Evolutionary conservation across 2,113 vertebrate genomes (phyloP).

Genomic region (Siniperca chuatsi): DNA sequence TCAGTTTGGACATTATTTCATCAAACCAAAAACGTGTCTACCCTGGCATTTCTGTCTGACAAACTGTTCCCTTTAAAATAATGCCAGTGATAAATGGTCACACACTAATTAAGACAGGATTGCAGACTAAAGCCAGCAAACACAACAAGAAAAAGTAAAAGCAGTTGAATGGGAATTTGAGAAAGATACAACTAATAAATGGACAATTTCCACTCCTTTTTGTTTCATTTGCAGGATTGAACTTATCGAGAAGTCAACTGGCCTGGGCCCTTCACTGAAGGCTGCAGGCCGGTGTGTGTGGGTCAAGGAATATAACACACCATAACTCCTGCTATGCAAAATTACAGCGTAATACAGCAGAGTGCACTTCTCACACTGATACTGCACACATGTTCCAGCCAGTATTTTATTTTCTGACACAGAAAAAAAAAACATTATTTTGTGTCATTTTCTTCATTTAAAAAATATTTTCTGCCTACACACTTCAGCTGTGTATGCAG

Average conservation of each 20-base stretch:
- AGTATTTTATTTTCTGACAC: neutral
- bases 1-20: neutral
- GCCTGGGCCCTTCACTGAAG: slow-evolving; percentile 89
- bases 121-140: slow-evolving; percentile 4
- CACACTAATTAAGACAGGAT: neutral
- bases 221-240: slow-evolving; percentile 91
- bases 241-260: slow-evolving; percentile 90
- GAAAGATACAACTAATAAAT: slow-evolving; percentile 81
- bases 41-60: neutral
- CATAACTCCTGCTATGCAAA: slow-evolving; percentile 40
- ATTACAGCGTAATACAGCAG: slow-evolving; percentile 13
- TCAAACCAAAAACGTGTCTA: neutral
- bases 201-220: slow-evolving; percentile 85
- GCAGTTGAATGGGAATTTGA: slow-evolving; percentile 15
- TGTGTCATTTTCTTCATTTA: neutral
- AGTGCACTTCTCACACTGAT: slow-evolving; percentile 16
- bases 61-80: neutral
- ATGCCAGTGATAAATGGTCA: neutral
- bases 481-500: neutral
- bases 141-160: slow-evolving; percentile 15
- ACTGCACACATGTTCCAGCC: slow-evolving; percentile 12
- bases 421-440: neutral
- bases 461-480: neutral
- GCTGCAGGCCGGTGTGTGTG: slow-evolving; percentile 89
- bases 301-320: slow-evolving; percentile 60